Evolutionary conservation across 2,888 invertebrate species (phyloP).

Genomic region (Amphiduros pacificus): DNA sequence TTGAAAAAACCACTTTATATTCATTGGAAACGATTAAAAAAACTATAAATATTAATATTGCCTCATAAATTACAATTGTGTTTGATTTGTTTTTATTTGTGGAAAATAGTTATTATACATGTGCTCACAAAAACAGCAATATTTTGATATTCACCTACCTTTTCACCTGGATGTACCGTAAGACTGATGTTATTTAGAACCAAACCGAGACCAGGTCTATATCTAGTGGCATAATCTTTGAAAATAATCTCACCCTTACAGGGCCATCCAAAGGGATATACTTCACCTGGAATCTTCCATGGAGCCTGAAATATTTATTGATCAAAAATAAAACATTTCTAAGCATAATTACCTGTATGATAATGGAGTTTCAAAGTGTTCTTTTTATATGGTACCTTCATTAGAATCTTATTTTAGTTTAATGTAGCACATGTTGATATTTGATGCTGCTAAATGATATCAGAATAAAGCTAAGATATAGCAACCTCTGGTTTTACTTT

Average conservation of each 20-base stretch:
- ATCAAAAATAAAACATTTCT: too few relatives aligned
- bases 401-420: not conserved
- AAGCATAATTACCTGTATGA: too few relatives aligned
- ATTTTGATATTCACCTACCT: too few relatives aligned
- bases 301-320: too few relatives aligned
- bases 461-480: not conserved
- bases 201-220: not conserved
- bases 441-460: not conserved
- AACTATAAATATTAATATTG: too few relatives aligned
- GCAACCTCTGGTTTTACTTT: slow-evolving; percentile 25
- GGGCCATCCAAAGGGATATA: not conserved
- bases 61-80: too few relatives aligned
- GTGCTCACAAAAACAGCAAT: too few relatives aligned
- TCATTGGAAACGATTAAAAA: too few relatives aligned
- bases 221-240: not conserved
- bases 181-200: not conserved
- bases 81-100: too few relatives aligned
- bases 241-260: not conserved
- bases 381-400: not conserved
- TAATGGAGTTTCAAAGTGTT: not conserved
- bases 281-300: not conserved
- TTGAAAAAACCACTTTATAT: too few relatives aligned
- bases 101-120: too few relatives aligned
- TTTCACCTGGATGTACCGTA: not conserved
- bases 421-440: too few relatives aligned